Base-by-base conservation (phyloP, 2,113 vertebrate genomes). In the Athene noctua region DNA sequence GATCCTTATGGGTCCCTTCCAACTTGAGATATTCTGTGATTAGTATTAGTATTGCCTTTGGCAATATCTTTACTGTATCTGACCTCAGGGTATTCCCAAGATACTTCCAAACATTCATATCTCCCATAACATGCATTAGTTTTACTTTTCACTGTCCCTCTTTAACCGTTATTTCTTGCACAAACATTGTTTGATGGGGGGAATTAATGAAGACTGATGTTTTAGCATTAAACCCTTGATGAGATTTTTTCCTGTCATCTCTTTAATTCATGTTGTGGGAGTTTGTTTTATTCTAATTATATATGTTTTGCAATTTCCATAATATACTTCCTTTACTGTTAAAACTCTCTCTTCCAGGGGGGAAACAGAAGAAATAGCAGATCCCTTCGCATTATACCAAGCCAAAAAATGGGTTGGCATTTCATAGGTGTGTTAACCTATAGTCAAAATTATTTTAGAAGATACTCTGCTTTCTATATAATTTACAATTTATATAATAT, bases 121-220 rank as follows among this genome's bases (percentile, higher is more conserved):
- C 14, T 61, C 36, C 16, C 19, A 80, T 58, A 88, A 67, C 15
- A 49, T 18, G 10, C 13, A 23, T 36, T 79, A 49, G 32, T 80
- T 89, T 71, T 79, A 20, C 25, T 78, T 80, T 75, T 44, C 19
- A 29, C 9, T 46, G 36, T 4, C 14, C 5, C 5, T 61, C 57
- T 88, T 90, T 75, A 68, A 52, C 8, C 5, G 15, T 52, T 52
- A 67, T 61, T 81, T 89, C 32, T 78, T 78, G 5, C 12, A 77
- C 11, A 73, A 62, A n/a, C 4, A 12, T 29, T 83, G 2, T 79
- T 82, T 81, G 36, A 13, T 21, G 5, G 6, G 11, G 10, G 7
- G 2, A 63, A 75, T 61, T 67, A 57, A 55, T 2, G 4, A 65
- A 63, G 2, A 49, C 8, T 72, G 16, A 44, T 2, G 0, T 61